Evolutionary conservation across 2,888 invertebrate species (phyloP).

Genomic region (Hypsopygia costalis): DNA sequence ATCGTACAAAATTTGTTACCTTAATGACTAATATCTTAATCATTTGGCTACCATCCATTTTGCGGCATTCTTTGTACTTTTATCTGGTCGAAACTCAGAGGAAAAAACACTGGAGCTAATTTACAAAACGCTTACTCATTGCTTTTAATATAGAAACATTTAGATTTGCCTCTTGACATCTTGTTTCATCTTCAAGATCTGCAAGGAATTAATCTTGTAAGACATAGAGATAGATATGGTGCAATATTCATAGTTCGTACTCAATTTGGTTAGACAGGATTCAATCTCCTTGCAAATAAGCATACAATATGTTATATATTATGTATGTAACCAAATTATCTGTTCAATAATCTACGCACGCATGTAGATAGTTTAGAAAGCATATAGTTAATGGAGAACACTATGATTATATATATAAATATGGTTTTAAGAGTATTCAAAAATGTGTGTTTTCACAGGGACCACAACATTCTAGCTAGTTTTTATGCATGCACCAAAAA

Average conservation of each 20-base stretch:
- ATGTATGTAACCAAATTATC: no score
- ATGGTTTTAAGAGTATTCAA: no score
- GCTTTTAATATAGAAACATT: slow-evolving; percentile 1
- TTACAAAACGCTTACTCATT: neutral
- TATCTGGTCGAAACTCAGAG: neutral
- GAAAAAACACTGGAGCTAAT: slow-evolving; percentile 2
- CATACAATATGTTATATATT: neutral
- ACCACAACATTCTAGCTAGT: no score
- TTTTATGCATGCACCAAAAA: no score
- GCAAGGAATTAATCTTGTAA: neutral
- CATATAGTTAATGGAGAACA: no score
- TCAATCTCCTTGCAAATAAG: slow-evolving; percentile 8
- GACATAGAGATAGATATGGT: neutral
- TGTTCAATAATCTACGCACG: no score
- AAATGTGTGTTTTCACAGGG: no score
- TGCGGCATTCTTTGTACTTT: neutral
- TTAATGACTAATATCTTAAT: slow-evolving; percentile 4
- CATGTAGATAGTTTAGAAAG: no score
- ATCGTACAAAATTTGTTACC: slow-evolving; percentile 5
- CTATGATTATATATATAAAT: no score
- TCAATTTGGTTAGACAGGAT: slow-evolving; percentile 2
- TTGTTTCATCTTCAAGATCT: slow-evolving; percentile 2
- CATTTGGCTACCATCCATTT: slow-evolving; percentile 1
- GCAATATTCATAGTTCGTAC: neutral
- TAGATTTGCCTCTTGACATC: neutral